Evolutionary conservation across 2,113 vertebrate genomes (phyloP), one percentile per base, ranked within the genome.

Genomic region (Corythornis vintsioides): DNA sequence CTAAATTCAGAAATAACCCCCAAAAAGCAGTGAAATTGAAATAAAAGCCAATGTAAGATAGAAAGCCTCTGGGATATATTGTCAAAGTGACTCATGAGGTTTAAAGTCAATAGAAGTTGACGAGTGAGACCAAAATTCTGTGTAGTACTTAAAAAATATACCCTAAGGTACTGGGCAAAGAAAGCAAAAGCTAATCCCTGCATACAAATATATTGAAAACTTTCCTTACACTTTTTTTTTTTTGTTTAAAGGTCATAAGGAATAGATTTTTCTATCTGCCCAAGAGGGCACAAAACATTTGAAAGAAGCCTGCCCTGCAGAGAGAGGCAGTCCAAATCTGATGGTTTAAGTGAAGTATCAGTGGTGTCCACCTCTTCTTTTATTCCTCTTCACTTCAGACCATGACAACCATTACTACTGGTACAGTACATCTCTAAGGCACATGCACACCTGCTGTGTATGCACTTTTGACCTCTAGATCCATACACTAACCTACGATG

Each of bases 41-140:
- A 92, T 83, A 85, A 92, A 95, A 95, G 65, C 38, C 82, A 70
- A 4, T 70, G 72, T 26, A 67, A 80, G 82, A 91, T 11, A 71
- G 56, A 95, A 91, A 83, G 56, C 85, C 92, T 91, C 28, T 86
- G 90, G 89, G 93, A 86, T 88, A 74, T 79, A 86, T 74, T 94
- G 94, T 92, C 92, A 95, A 95, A 96, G 75, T 95, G 92, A 94
- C 94, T 95, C 90, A 94, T 91, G 93, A 91, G 93, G 47, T 95
- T 95, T 96, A 91, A 95, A 95, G 95, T 96, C 95, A 95, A 94
- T 89, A 95, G 88, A 95, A 89, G 88, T 22, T 95, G 95, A 95
- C 6, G 53, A 95, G 82, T 83, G 88, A 95, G 88, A 88, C 85
- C 0, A 0, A 92, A 92, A 86, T 86, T 94, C 90, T 92, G 83